phyloP scores from a whole-genome alignment of 1,140 invertebrate genomes.

The Acromyrmex charruanus region DNA sequence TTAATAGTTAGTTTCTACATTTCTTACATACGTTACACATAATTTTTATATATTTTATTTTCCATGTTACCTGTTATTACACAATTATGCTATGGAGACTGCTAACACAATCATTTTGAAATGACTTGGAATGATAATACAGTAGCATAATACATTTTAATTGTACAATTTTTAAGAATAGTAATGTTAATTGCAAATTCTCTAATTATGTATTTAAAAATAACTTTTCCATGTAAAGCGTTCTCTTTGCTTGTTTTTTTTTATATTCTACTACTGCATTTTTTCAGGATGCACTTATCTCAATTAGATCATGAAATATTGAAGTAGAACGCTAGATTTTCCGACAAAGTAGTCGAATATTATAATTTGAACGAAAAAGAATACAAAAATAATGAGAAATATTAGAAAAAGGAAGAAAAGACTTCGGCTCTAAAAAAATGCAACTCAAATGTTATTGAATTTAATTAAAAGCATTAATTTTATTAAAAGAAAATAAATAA shows the following conservation, averaged over 20 bases:
- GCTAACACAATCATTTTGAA: neutral
- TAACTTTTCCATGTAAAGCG: neutral
- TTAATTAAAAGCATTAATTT: neutral
- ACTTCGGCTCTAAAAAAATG: neutral
- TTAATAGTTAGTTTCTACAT: neutral
- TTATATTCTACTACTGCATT: constrained; percentile 15
- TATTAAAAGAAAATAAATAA: neutral
- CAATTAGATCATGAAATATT: constrained; percentile 51
- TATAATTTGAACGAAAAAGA: constrained; percentile 9
- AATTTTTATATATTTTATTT: neutral
- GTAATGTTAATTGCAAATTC: neutral
- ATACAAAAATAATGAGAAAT: constrained; percentile 17
- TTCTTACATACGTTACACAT: neutral
- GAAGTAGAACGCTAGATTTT: constrained; percentile 1
- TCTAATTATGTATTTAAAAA: neutral
- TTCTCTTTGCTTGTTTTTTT: neutral
- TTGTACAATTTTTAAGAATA: neutral
- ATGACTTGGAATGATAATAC: neutral
- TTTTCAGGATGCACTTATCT: constrained; percentile 27
- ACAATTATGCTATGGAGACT: neutral
- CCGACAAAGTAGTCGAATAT: neutral
- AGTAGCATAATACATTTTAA: neutral
- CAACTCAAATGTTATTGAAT: neutral
- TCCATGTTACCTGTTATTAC: neutral
- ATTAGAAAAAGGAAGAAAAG: neutral